Evolutionary conservation across 2,888 invertebrate species (phyloP).

Genomic region (Caenorhabditis imperialis): DNA sequence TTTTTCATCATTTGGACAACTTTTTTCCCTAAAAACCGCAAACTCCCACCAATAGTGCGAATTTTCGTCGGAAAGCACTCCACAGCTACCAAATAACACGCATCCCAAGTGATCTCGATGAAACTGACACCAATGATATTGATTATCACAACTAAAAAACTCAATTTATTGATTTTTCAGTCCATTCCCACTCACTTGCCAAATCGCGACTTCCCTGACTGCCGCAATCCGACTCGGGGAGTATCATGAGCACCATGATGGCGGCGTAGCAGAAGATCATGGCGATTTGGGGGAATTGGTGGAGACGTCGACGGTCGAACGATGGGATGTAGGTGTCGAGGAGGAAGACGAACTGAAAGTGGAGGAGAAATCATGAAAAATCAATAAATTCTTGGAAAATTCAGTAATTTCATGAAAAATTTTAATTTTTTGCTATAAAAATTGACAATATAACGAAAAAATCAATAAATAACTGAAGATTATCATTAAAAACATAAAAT

Average conservation of each 20-base stretch:
- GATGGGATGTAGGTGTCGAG: conserved; percentile 67
- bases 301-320: conserved; percentile 73
- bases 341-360: conserved; percentile 67
- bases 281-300: conserved; percentile 70
- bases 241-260: conserved; percentile 65
- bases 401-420: no score
- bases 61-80: conserved; percentile 69
- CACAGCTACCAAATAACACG: conserved; percentile 74
- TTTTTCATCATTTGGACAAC: no score
- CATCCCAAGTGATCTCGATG: conserved; percentile 77
- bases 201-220: conserved; percentile 49
- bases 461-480: no score
- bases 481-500: no score
- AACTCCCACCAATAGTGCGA: conserved; percentile 46
- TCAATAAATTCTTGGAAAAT: background rate
- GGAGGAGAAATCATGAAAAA: background rate
- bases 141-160: conserved; percentile 57
- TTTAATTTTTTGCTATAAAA: no score
- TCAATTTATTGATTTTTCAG: background rate
- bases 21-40: conserved; percentile 16
- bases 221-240: conserved; percentile 55
- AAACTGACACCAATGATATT: conserved; percentile 73
- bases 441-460: no score
- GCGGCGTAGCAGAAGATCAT: conserved; percentile 71
- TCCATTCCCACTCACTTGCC: conserved; percentile 41